phyloP scores from a whole-genome alignment of 1,140 invertebrate species.

The Meloidogyne exigua region DNA sequence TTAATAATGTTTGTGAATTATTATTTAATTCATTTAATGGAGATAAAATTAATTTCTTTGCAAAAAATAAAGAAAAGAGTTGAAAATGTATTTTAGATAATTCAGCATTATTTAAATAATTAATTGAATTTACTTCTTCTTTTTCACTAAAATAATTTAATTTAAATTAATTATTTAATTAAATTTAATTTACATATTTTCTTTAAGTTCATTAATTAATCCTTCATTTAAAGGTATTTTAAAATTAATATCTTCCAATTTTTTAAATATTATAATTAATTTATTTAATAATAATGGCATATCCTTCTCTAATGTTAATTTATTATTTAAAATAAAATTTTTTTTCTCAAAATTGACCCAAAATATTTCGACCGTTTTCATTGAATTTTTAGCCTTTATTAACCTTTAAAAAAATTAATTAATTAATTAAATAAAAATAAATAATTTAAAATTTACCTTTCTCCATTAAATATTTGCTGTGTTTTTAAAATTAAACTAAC shows the following conservation, averaged over 20 bases:
- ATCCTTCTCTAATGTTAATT: not conserved
- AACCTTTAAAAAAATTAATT: not conserved
- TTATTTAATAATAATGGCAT: not conserved
- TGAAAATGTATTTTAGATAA: not conserved
- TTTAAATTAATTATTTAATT: too few relatives aligned
- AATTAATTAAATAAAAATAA: too few relatives aligned
- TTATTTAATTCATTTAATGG: too few relatives aligned
- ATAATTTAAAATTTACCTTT: too few relatives aligned
- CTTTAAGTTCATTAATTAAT: not conserved
- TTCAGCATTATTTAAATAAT: not conserved
- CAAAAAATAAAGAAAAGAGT: not conserved
- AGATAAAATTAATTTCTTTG: not conserved
- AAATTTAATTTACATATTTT: not conserved
- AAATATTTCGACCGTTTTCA: not conserved
- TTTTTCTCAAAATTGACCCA: not conserved
- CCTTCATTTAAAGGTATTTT: not conserved
- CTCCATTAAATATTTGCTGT: too few relatives aligned
- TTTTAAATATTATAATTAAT: not conserved
- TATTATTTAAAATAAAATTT: not conserved
- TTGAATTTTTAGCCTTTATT: not conserved
- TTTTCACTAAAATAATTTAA: not conserved
- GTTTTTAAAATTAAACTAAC: too few relatives aligned
- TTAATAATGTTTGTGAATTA: not conserved
- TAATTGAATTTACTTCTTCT: not conserved
- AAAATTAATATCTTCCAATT: not conserved